These are phyloP conservation scores for Rhinopithecus roxellana DNA, from an alignment of 2,113 vertebrate genomes.

Conservation along the genomic window DNA sequence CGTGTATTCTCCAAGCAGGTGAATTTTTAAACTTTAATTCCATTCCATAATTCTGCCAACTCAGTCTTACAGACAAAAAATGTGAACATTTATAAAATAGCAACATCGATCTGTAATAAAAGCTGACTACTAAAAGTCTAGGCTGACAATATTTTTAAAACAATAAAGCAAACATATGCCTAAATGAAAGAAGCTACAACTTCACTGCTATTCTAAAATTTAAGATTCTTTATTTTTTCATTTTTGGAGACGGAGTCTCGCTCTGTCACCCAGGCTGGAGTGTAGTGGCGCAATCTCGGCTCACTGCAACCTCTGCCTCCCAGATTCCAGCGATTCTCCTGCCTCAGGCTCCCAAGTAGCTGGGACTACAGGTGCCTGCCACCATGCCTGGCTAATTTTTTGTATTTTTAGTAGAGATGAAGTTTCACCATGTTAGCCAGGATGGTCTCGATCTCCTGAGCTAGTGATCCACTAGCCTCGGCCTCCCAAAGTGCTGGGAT, in stretches of 20 bases:
- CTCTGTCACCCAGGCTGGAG: neutral
- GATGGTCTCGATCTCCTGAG: neutral
- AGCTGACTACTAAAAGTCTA: neutral
- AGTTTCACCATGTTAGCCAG: neutral
- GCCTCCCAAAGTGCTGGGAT: no score
- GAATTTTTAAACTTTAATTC: neutral
- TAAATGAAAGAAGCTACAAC: neutral
- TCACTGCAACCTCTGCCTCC: neutral
- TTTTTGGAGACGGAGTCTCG: neutral
- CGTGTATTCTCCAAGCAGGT: neutral
- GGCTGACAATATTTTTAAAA: neutral
- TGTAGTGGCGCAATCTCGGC: no score
- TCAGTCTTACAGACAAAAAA: constrained; percentile 13
- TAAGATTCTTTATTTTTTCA: neutral
- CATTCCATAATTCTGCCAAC: neutral
- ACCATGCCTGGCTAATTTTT: neutral
- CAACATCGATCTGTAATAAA: constrained; percentile 11
- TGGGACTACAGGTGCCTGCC: neutral
- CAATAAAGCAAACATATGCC: constrained; percentile 16
- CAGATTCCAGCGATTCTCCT: neutral
- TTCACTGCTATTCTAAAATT: neutral
- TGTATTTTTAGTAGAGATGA: neutral
- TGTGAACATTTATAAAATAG: neutral
- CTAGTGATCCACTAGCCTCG: no score
- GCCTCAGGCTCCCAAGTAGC: neutral